Base-by-base conservation (phyloP, 2,888 invertebrate genomes). In the Drosophila colorata region DNA sequence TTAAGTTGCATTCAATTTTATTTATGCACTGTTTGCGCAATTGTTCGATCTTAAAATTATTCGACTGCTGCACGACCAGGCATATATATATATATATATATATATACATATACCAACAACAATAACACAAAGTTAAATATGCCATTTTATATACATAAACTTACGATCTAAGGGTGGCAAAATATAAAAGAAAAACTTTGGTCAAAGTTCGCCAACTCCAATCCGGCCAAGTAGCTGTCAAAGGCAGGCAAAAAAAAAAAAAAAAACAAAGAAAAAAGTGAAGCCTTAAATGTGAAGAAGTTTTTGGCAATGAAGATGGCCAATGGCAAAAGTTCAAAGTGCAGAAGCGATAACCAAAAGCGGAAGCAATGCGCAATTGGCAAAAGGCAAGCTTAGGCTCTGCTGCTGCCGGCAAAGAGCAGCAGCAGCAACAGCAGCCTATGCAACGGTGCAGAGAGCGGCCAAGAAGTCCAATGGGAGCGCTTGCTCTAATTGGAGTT, bases 281-380 rank as follows among this genome's bases (percentile, higher is more conserved):
- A 31, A 14, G 40, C 16, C 28, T 9, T 38, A 53, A 33, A 40
- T 31, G 43, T 13, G 11, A 41, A 23, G 18, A 44, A 31, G 33
- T 51, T 44, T 61, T 67, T 57, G 73, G 47, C 56, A 65, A 40
- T 44, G 43, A 33, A 28, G 37, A 28, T 53, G 48, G 65, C 49
- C 52, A 61, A 55, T 68, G 57, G 14, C 61, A 61, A 41, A 63
- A 58, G 43, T 55, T 58, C 47, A 75, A 61, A 65, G 53, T 57
- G 64, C 49, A 60, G 11, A 18, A 20, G 56, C 44, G 43, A 20
- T 18, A 48, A 40, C 37, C 48, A 60, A 47, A 58, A 80, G 57
- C 66, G 78, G 66, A 78, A 80, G 58, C 61, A 60, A 77, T 70
- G 66, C 59, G 63, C 46, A 69, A 56, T 64, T 58, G 55, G 57